Base-by-base conservation (phyloP, 92 coral and sea anemone genomes). In the Paramuricea clavata region DNA sequence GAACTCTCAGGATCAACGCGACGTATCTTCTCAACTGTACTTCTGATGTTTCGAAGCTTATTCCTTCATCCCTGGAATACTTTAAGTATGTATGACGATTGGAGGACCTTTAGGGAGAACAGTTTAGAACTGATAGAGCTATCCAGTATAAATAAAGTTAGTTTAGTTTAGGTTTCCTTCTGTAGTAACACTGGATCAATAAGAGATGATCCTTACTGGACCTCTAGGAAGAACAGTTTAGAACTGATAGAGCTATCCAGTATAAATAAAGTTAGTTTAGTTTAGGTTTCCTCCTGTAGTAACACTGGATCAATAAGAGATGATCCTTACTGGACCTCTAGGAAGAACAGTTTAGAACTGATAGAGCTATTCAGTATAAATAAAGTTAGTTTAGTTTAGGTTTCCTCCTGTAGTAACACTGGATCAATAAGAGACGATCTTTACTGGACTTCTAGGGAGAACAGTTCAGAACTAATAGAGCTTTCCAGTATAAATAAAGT, bases 41-140 rank as follows among this genome's bases (percentile, higher is more conserved):
- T 27, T 44, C 81, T 5, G 72, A 61, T 32, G n/a, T 23, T 28
- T 12, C 12, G 22, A 60, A 34, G 1, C 22, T 57, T 0, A 5
- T 60, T 15, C 25, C 84, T 32, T 79, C 84, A 0, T 16, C 84
- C 10, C 10, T 79, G 56, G 84, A 79, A 32, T 79, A 79, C 23
- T 79, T 34, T 19, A 79, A 79, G 84, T 79, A 79, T 52, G 84
- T 47, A 47, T 12, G 19, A 69, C 0, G 49, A 33, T 69, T 5
- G 6, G 12, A 0, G 30, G 64, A 56, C 6, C 21, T 17, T 23
- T 56, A n/a, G 25, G 6, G 64, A 17, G 64, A 10, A 10, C 44
- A 39, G 44, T 39, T 39, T 10, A 39, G 44, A 4, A 10, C n/a
- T n/a, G n/a, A n/a, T n/a, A n/a, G n/a, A n/a, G n/a, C n/a, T n/a